Conservation (phyloP, 2,888 invertebrate genomes). For the Epinotia demarniana region DNA sequence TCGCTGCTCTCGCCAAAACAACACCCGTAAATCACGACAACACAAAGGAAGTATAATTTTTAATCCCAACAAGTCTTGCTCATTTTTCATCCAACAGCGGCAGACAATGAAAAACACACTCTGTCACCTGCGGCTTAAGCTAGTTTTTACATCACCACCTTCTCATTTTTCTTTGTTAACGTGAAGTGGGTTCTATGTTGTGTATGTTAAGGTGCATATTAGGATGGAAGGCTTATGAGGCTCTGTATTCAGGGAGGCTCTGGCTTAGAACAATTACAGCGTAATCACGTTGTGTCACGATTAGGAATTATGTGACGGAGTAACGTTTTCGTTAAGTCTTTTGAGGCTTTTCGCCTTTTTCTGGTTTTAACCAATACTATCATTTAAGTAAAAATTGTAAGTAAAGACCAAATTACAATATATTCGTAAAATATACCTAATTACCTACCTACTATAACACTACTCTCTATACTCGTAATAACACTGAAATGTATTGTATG, state of each 20-base stretch:
- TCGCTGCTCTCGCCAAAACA: slow-evolving; percentile 38
- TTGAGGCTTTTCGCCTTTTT: background rate
- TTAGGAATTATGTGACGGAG: slow-evolving; percentile 19
- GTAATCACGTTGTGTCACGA: slow-evolving; percentile 39
- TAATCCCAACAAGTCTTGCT: slow-evolving; percentile 79
- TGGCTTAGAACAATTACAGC: slow-evolving; percentile 41
- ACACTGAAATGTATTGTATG: too few species aligned
- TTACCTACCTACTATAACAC: too few species aligned
- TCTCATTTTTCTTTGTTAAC: slow-evolving; percentile 20
- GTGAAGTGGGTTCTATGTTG: slow-evolving; percentile 54
- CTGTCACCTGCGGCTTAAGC: slow-evolving; percentile 9
- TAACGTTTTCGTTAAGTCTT: background rate
- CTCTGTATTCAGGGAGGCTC: slow-evolving; percentile 43
- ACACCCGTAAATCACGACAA: slow-evolving; percentile 43
- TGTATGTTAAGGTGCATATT: slow-evolving; percentile 48
- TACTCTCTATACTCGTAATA: too few species aligned
- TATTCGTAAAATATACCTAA: too few species aligned
- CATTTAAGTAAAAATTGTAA: too few species aligned
- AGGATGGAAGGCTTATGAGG: slow-evolving; percentile 67
- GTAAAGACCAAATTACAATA: too few species aligned
- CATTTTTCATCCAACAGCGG: slow-evolving; percentile 70
- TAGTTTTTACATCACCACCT: background rate
- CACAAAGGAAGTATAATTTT: slow-evolving; percentile 76
- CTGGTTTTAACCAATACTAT: background rate
- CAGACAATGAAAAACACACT: slow-evolving; percentile 6